Base-by-base conservation (phyloP, 1,140 invertebrate genomes). In the Bombus superbus region DNA sequence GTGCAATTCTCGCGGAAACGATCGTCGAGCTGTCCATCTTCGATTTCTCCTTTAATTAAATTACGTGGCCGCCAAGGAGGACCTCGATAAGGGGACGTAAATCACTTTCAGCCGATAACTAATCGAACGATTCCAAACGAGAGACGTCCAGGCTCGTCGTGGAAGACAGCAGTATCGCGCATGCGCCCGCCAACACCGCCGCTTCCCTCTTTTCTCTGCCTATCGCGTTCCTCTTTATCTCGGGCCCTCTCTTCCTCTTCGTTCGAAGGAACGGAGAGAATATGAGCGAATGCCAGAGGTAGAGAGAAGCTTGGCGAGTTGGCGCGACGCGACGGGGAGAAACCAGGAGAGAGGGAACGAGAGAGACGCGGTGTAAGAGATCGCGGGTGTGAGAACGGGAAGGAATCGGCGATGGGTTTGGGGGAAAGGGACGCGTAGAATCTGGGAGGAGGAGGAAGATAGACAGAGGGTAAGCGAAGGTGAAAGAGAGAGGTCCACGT, bases 221-320 rank as follows among this genome's bases (percentile, higher is more conserved):
- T 76, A 28, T 76, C 74, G 32, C 53, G 74, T 75, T 62, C 44
- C 75, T 77, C 75, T 77, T 77, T 88, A 88, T 92, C 84, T 89
- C 83, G 81, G 77, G 88, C 86, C 86, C 81, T 75, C 80, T 85
- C 85, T 69, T 66, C 59, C 85, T 86, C 77, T 81, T 87, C 86
- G 89, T 87, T 84, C 91, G 86, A 93, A 93, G 92, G 92, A 64
- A 92, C 91, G 92, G 81, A 92, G 90, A 87, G 91, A 90, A 86
- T 86, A 86, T 77, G 85, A 86, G 85, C 80, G 85, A 86, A 86
- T 79, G 81, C 74, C 81, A 82, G 88, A 69, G 83, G 79, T 72
- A 38, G 80, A 89, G 87, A 89, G 81, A 89, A 89, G 84, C 86
- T 86, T 68, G 85, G 88, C 77, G 77, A 38, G 77, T 57, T 86